phyloP scores from a whole-genome alignment of 2,888 invertebrate species.

The Neria commutata region DNA sequence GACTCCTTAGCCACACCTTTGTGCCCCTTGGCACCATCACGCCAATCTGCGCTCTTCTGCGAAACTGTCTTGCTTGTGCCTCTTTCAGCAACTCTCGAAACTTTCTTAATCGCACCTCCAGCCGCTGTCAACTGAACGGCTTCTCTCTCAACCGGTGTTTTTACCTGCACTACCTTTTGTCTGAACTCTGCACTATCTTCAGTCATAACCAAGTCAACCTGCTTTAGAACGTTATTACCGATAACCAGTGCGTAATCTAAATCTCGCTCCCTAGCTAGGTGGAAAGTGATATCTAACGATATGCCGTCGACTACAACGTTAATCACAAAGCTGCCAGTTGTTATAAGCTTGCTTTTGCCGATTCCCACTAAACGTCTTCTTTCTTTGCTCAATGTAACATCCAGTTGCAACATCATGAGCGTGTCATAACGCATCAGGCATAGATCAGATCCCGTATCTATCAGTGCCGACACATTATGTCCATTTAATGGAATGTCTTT shows the following conservation, averaged over 20 bases:
- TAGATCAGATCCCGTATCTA: neutral
- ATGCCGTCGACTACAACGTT: neutral
- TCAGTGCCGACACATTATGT: neutral
- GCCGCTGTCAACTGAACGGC: neutral
- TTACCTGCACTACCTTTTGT: neutral
- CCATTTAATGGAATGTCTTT: neutral
- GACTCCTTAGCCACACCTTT: neutral
- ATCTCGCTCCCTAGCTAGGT: neutral
- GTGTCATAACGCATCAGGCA: neutral
- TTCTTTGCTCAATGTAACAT: neutral
- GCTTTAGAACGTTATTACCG: neutral
- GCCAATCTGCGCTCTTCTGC: neutral
- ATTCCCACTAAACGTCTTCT: neutral
- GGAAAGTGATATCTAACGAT: neutral
- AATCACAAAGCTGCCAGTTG: neutral
- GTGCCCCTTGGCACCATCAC: neutral
- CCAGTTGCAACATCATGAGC: neutral
- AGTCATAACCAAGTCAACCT: neutral
- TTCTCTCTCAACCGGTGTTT: too few relatives aligned
- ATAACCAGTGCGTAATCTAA: neutral
- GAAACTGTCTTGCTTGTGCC: too few relatives aligned
- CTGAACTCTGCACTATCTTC: neutral
- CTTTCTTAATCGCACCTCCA: too few relatives aligned
- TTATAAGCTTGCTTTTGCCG: neutral
- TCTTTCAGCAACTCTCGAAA: too few relatives aligned